Evolutionary conservation across 2,113 vertebrate genomes (phyloP), one percentile per base, ranked within the genome.

Genomic region (Gallinago undulata): DNA sequence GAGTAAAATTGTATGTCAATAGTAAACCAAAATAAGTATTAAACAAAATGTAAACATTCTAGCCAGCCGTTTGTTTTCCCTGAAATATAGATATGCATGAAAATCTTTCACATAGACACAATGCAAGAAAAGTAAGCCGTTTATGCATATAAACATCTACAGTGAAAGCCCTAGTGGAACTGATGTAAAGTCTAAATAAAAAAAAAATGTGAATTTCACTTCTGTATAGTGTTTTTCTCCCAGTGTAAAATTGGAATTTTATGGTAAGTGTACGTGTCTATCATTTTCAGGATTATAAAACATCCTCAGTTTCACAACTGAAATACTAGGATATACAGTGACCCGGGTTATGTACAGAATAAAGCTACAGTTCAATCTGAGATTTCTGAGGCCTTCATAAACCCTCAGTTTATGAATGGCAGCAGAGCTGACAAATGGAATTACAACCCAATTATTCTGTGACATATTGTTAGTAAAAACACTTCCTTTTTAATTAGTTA

Each of bases 401-500:
- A 83, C 57, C 41, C 51, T 5, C 45, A 77, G 78, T 93, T 95
- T 91, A 85, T 94, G 93, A 97, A 96, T 94, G 91, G 84, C 90
- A 96, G 85, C 33, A 56, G 79, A 96, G 85, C 43, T 75, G 90
- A 86, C 88, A 94, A 81, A 59, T 1, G 86, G 92, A 97, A 88
- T 90, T 93, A 96, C 63, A 90, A 57, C 37, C 78, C 90, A 92
- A 92, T 96, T 96, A 96, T 66, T 91, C 75, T 43, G 57, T 23
- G 62, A 90, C 60, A 59, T 84, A 84, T 8, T 83, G 70, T 90
- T 90, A 81, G 67, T 47, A 90, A 92, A 95, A 95, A 55, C 50
- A 90, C 59, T 88, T 93, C 84, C 70, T 89, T 76, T 91, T 91
- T 95, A 96, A 97, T 96, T 96, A 86, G 59, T 88, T 91, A 95